Percentiles rank a stretch among this genome's conserved stretches.
Evolutionary conservation across 2,888 invertebrate genomes (phyloP).

Genomic region (Arctia plantaginis): DNA sequence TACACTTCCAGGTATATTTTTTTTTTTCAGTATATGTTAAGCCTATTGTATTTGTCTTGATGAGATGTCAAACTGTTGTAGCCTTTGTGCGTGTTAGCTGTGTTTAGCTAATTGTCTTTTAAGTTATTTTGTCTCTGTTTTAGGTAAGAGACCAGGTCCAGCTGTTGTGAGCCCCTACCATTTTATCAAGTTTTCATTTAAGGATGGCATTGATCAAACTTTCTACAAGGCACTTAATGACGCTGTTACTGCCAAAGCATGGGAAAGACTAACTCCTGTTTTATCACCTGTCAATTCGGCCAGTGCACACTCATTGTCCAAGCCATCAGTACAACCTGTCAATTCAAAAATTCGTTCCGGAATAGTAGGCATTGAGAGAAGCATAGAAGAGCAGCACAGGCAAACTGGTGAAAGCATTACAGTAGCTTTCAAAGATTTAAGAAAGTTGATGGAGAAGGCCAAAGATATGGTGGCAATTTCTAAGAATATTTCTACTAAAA

Average conservation of each 20-base stretch:
- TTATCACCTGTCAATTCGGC: constrained; percentile 54
- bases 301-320: constrained; percentile 59
- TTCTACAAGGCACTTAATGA: constrained; percentile 89
- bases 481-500: constrained; percentile 96
- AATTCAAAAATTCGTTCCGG: constrained; percentile 92
- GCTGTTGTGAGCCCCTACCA: constrained; percentile 89
- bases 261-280: constrained; percentile 84
- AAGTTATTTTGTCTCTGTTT: constrained; percentile 34
- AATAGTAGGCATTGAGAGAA: constrained; percentile 98
- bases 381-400: constrained; percentile 95
- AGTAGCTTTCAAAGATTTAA: constrained; percentile 97
- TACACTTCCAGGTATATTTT: constrained; percentile 83
- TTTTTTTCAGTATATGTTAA: not conserved
- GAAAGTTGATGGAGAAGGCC: constrained; percentile 97
- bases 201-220: constrained; percentile 90
- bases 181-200: constrained; percentile 94
- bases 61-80: not conserved
- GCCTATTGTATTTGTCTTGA: not conserved
- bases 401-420: constrained; percentile 96
- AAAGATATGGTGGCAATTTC: constrained; percentile 98
- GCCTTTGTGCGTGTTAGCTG: no score
- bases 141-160: constrained; percentile 91
- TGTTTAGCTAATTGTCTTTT: not conserved
- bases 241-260: constrained; percentile 87
- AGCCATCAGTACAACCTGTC: constrained; percentile 64